Evolutionary conservation across 2,888 invertebrate species (phyloP), one percentile per base, ranked within the genome.

Genomic region (Chrysomela aeneicollis): DNA sequence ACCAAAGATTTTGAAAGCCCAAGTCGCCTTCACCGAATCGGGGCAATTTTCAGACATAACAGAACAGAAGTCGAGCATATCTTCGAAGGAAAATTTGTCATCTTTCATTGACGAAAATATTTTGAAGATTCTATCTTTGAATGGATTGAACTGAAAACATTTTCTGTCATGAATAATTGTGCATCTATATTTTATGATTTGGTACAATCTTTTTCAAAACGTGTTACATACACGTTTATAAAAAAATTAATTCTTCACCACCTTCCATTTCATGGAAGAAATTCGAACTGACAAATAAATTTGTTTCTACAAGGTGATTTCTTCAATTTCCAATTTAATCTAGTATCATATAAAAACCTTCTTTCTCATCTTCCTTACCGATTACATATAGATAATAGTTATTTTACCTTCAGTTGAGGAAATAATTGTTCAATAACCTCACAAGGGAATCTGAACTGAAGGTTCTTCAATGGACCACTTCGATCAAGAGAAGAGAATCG

Each of bases 1-100:
- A 92, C 92, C 92, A 78, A 89, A 93, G 71, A 93, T 87, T 79
- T 85, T 85, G 78, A 93, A 93, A 10, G 92, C 92, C 88, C 93
- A 93, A 2, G 85, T 85, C 1, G 92, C 89, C 80, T 93, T 93
- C 2, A 92, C 88, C 66, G 87, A 85, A 0, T 86, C 79, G 0
- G 92, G 92, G 65, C 93, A 92, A 69, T 88, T 87, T 17, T 88
- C 86, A 47, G 90, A 90, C 85, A 93, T 89, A 1, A 87, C 91
- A 0, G 92, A 92, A 76, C 89, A 92, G 75, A 93, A 83, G 79
- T 94, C 92, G 49, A 94, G 79, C 71, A 92, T 84, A 76, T 93
- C 93, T 78, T 93, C 92, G 78, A 93, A 93, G 0, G 90, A 90
- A 78, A 93, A 86, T 72, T 86, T 85, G 35, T 86, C 86, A 71